Evolutionary conservation across 2,888 invertebrate species (phyloP), one percentile per base, ranked within the genome.

Genomic region (Xylota sylvarum): DNA sequence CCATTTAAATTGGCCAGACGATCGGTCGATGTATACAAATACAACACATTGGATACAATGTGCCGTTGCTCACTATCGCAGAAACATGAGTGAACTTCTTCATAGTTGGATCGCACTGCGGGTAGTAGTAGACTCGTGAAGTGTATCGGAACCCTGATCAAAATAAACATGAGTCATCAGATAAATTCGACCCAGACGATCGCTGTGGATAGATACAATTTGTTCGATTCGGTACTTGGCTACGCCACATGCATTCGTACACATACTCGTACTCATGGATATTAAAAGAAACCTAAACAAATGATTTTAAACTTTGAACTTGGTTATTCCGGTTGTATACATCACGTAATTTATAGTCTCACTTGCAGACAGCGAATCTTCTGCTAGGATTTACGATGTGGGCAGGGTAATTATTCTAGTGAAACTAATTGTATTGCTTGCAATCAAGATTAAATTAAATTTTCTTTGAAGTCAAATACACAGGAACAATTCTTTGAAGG

Each of bases 141-240:
- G 2, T 37, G 19, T 37, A 9, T 23, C 12, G 17, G 27, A 60
- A 50, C 37, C 14, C 30, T 12, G 64, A 43, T 74, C 48, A 32
- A 64, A 74, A 74, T 64, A 74, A 74, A 64, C 32, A 46, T 74
- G 46, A 55, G 55, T 74, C 74, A 64, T 64, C 32, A 55, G 32
- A 74, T 32, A 64, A 23, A 55, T 55, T 64, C 62, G 52, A 64
- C 19, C 43, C 43, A 74, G 74, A 62, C 40, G 50, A 50, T 65
- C 14, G 43, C 10, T 55, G 7, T 43, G 27, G 7, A 30, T 40
- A 60, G 7, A 58, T 7, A 58, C 0, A 30, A 55, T 55, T n/a
- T 19, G 23, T 50, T 32, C 56, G 56, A 35, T 17, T 37, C 56
- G 35, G 9, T 35, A 23, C 23, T 37, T 35, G 56, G 35, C 56